Conservation (phyloP, 23 tunicate species). For the Ascidia mentula region DNA sequence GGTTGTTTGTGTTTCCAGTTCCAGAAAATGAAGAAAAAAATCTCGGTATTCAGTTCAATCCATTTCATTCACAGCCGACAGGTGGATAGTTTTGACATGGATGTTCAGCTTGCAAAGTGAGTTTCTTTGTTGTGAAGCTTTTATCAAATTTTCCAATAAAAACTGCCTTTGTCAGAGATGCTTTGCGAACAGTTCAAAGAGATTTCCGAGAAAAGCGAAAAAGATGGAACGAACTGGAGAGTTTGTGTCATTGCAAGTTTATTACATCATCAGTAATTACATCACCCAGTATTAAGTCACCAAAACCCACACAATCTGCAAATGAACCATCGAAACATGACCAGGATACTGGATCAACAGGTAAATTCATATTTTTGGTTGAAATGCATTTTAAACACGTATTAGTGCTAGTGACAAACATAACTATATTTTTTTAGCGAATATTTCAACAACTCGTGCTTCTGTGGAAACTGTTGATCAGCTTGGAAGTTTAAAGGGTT, state of each 20-base stretch:
- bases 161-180: conserved; percentile 19
- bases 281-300: not conserved
- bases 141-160: not conserved
- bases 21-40: conserved; percentile 68
- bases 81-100: conserved; percentile 73
- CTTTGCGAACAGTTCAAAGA: conserved; percentile 39
- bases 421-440: not conserved
- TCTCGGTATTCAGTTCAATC: conserved; percentile 54
- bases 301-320: not conserved
- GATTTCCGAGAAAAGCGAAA: conserved; percentile 39
- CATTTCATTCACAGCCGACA: conserved; percentile 79
- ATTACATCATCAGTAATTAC: not conserved
- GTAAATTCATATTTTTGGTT: not conserved
- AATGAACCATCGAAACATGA: not conserved
- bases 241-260: conserved; percentile 21
- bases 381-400: not conserved
- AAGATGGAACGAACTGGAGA: conserved; percentile 53
- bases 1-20: conserved; percentile 39
- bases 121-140: not conserved
- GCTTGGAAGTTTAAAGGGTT: not conserved
- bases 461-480: not conserved
- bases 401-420: not conserved
- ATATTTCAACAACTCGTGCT: not conserved
- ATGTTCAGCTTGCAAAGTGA: conserved; percentile 72
- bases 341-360: not conserved